Base-by-base conservation (phyloP, 2,797 vertebrate species). In the Propithecus perrieri region DNA sequence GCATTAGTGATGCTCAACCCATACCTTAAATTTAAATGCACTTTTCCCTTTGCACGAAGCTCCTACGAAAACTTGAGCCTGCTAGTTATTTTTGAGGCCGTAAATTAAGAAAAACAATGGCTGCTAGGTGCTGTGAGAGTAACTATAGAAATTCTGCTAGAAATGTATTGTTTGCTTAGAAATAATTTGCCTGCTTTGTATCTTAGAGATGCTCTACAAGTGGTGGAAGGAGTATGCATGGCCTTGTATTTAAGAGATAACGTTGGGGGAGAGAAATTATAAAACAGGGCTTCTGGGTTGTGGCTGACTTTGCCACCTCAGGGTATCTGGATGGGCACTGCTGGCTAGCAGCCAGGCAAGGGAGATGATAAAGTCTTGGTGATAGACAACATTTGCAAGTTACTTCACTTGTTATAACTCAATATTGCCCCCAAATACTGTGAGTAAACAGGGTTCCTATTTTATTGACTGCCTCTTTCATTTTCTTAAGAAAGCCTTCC, bases 401-500 rank as follows among this genome's bases (percentile, higher is more conserved):
- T 67, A 80, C 3, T 30, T 65, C 38, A 22, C 41, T 33, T 46
- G 35, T 88, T 94, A 28, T 55, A 74, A 75, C 50, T 92, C 67
- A 79, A 41, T 53, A 67, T 26, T 83, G 69, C n/a, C 18, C 33
- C n/a, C 35, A 41, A 48, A 92, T 41, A 57, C 33, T 74, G 10
- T 69, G 10, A 65, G 53, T 85, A 67, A 67, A 53, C 46, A 59
- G 8, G 22, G 2, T 65, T 85, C 10, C 76, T 57, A 26, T 50
- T 88, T 92, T 75, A 76, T 26, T 81, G n/a, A 74, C 61, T 22
- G 26, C 14, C 20, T 74, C 65, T 89, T 93, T 69, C 41, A 4
- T 94, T 85, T 91, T 80, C 69, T 74, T 84, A 83, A 89, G 53
- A 89, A 85, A 33, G 61, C 4, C 43, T 95, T 79, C 48, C 69